Evolutionary conservation across 2,888 invertebrate species (phyloP), one percentile per base, ranked within the genome.

Genomic region (Cynaeus angustus): DNA sequence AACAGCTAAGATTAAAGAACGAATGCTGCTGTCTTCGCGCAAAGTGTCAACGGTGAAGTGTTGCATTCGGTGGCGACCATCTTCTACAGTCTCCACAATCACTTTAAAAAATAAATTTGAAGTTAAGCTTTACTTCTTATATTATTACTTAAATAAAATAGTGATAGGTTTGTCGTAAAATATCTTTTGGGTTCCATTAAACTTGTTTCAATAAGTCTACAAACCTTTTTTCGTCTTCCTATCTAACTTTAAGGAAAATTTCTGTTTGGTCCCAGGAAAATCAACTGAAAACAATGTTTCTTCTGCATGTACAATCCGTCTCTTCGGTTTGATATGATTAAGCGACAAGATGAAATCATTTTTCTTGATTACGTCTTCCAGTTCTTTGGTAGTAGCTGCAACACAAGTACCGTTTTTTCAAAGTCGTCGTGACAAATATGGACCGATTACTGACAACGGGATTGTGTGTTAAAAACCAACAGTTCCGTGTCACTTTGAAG

Each of bases 11-110:
- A 90, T 85, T 16, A 91, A 83, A 8, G 89, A 89, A 62, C 89
- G 85, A 3, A 91, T 85, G 0, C 89, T 82, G 3, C 88, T 86
- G 0, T 87, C 86, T 13, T 88, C 87, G 50, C 88, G 84, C 50
- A 90, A 82, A 8, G 87, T 85, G 26, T 89, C 89, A 14, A 92
- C 86, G 4, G 87, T 86, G 83, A 92, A 89, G 68, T 91, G 90
- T 65, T 91, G 89, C 7, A 88, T 86, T 67, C 88, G 87, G 2
- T 88, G 82, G 68, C 88, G 85, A 7, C 88, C 90, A 9, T 89
- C 88, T 74, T 88, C 88, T 0, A 89, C 83, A 3, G 88, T 90
- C 81, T 92, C 91, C 72, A 92, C 83, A n/a, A 90, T 88, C n/a
- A 91, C 92, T 92, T 82, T 52, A 83, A 14, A n/a, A 13, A 16